phyloP scores from a whole-genome alignment of 2,888 invertebrate genomes.

The Dryadula phaetusa region DNA sequence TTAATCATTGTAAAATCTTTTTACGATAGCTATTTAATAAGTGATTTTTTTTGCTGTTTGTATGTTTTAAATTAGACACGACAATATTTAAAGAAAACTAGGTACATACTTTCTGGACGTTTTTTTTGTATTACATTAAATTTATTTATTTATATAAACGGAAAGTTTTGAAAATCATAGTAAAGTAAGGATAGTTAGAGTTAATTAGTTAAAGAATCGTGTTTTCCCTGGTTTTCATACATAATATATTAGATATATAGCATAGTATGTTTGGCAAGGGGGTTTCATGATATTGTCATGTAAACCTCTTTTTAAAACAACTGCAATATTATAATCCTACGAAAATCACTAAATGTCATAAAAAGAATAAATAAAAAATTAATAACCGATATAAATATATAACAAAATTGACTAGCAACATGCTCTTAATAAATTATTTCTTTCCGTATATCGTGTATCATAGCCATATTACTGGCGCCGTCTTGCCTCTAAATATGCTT shows the following conservation, averaged over 20 bases:
- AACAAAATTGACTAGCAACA: background rate
- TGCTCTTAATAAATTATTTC: background rate
- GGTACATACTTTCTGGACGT: background rate
- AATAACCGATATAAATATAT: too few relatives aligned
- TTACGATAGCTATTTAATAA: slow-evolving; percentile 3
- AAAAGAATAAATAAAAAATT: too few relatives aligned
- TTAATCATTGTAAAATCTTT: background rate
- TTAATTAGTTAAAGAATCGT: too few relatives aligned
- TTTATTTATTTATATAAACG: background rate
- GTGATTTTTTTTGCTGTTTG: too few relatives aligned
- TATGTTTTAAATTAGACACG: background rate
- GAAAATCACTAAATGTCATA: too few relatives aligned
- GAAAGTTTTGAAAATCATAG: background rate
- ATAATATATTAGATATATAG: too few relatives aligned
- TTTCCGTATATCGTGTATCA: slow-evolving; percentile 30
- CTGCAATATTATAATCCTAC: too few relatives aligned
- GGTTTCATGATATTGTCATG: too few relatives aligned
- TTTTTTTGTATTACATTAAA: background rate
- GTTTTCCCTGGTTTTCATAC: too few relatives aligned
- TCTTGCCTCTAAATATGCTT: slow-evolving; percentile 39
- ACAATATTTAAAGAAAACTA: background rate
- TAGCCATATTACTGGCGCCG: slow-evolving; percentile 42
- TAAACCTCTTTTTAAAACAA: too few relatives aligned
- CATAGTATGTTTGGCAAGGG: too few relatives aligned
- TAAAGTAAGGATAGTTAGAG: too few relatives aligned